Base-by-base conservation (phyloP, 2,797 vertebrate genomes). In the Arctocebus calabarensis region DNA sequence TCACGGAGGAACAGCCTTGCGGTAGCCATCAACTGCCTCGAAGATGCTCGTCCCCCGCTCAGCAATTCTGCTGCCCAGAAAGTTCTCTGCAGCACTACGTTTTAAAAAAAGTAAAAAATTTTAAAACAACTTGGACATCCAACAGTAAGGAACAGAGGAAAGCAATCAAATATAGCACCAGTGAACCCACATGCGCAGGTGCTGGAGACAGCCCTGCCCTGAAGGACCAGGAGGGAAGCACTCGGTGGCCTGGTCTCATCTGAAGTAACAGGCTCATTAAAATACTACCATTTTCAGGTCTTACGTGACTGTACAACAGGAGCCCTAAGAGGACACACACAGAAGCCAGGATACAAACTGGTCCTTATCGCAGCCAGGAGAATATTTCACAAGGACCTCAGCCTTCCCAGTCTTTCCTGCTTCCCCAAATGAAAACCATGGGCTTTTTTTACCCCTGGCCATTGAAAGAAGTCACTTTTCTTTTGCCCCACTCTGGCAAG, bases 381-480 rank as follows among this genome's bases (percentile, higher is more conserved):
- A 84, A 84, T 57, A 81, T 14, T 83, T 88, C 66, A 73, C 9
- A 43, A 29, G 23, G 75, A 85, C 74, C n/a, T 87, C 62, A 87
- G 55, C 64, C 52, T 59, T 68, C 40, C 88, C 43, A 57, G 40
- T 13, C 45, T n/a, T 83, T 74, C 74, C 66, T 57, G 68, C 57
- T 88, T 83, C 16, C 59, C 22, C 52, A 68, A 77, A 75, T 13
- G 64, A 66, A 70, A 7, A 16, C 59, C 43, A 59, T 34, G 40
- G 74, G 32, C 45, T 3, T 19, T 84, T 43, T 71, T 92, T 17
- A 43, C 29, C 48, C 89, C 14, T 75, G 78, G 55, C 14, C 11
- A 43, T n/a, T 10, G 7, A 2, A 32, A 0, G 37, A 43, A 32
- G 32, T 48, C 43, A 77, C 57, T 52, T 45, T 79, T 85, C 61